A percentile compares a stretch with the other conserved stretches of the same genome.
Evolutionary conservation across 2,797 vertebrate species (phyloP).

Genomic region (Hemitrygon akajei): DNA sequence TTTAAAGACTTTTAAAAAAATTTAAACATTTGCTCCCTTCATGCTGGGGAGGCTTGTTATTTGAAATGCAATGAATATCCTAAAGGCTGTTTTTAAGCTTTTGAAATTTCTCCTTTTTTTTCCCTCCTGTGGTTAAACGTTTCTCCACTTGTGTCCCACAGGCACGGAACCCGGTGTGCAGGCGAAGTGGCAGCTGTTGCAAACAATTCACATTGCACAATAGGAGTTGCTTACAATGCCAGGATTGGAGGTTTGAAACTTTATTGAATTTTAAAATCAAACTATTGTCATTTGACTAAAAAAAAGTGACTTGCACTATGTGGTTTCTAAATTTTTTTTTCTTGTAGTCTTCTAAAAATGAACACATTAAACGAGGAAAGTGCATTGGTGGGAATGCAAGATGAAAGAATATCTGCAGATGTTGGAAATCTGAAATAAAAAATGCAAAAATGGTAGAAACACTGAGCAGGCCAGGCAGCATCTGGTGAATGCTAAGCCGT

Average conservation of each 20-base stretch:
- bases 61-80: no score
- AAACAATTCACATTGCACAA: constrained; percentile 96
- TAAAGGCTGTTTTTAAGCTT: not conserved
- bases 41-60: not conserved
- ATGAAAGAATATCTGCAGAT: no score
- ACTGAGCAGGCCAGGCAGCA: no score
- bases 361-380: not conserved
- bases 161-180: constrained; percentile 94
- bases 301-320: not conserved
- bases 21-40: not conserved
- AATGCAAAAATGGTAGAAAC: no score
- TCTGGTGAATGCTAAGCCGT: no score
- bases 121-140: not conserved
- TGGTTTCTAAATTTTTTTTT: not conserved
- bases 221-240: constrained; percentile 94
- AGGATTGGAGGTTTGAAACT: constrained; percentile 80
- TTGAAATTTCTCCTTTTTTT: not conserved
- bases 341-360: not conserved
- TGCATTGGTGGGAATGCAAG: not conserved
- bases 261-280: constrained; percentile 1
- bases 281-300: no score
- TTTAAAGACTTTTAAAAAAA: not conserved
- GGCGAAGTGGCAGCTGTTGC: constrained; percentile 94
- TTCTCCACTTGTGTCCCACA: constrained; percentile 50
- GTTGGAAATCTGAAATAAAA: no score